phyloP scores from a whole-genome alignment of 2,888 invertebrate species.

The Amiota minor region DNA sequence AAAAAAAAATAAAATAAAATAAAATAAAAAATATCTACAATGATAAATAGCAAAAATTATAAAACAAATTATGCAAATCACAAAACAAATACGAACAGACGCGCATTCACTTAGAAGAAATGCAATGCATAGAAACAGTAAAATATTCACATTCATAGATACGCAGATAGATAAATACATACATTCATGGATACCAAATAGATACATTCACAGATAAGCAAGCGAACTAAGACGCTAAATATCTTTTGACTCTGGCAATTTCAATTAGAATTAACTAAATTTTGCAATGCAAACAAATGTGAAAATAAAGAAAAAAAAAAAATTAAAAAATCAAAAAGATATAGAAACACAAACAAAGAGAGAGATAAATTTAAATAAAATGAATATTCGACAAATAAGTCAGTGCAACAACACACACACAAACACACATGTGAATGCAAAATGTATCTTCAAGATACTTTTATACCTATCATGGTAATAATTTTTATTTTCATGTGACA shows the following conservation, averaged over 20 bases:
- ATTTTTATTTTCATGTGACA: not conserved
- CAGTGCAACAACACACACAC: not conserved
- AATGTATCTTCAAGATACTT: constrained; percentile 17
- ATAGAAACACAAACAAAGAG: not conserved
- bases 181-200: constrained; percentile 29
- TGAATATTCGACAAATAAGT: not conserved
- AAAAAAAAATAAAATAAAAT: constrained; percentile 20
- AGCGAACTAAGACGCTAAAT: constrained; percentile 10
- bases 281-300: constrained; percentile 34
- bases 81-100: constrained; percentile 49
- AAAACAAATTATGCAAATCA: constrained; percentile 69
- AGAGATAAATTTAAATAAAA: not conserved
- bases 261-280: constrained; percentile 67
- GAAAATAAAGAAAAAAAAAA: constrained; percentile 4
- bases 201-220: constrained; percentile 24
- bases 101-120: not conserved
- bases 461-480: not conserved
- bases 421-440: constrained; percentile 6
- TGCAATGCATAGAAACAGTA: constrained; percentile 39
- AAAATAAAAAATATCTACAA: constrained; percentile 49
- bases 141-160: not conserved
- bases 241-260: constrained; percentile 49
- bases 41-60: constrained; percentile 63
- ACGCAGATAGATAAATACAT: no score
- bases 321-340: not conserved